These are phyloP conservation scores for Calliopum simillimum DNA, from an alignment of 2,888 invertebrate genomes.

Conservation along the genomic window DNA sequence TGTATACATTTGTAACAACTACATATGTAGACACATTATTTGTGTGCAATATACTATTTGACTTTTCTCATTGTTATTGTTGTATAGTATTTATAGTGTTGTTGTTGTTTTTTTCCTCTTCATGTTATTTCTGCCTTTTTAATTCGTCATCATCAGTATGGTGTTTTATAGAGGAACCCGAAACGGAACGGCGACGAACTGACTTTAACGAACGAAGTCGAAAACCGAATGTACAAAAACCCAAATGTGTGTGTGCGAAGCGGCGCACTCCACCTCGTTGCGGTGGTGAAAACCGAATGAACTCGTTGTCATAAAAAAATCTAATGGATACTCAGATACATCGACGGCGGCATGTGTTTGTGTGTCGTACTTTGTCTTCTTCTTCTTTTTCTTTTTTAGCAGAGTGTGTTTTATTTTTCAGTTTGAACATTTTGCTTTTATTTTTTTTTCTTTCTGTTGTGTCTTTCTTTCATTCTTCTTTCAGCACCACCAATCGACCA, in stretches of 20 bases:
- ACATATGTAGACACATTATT: constrained; percentile 2
- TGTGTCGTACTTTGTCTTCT: constrained; percentile 3
- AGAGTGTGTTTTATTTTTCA: too few relatives aligned
- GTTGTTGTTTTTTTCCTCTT: constrained; percentile 16
- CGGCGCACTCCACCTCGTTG: constrained; percentile 31
- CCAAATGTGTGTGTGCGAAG: constrained; percentile 4
- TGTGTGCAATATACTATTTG: constrained; percentile 12
- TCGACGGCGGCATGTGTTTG: constrained; percentile 10
- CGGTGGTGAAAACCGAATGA: constrained; percentile 36
- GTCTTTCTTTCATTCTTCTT: background rate
- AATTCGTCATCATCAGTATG: constrained; percentile 15
- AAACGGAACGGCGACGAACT: background rate
- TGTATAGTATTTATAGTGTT: constrained; percentile 23
- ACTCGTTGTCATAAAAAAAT: constrained; percentile 27
- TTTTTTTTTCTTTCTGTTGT: constrained; percentile 5
- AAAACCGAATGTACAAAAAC: background rate
- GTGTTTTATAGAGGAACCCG: background rate
- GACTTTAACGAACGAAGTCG: constrained; percentile 2
- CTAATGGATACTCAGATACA: constrained; percentile 22
- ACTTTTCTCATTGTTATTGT: constrained; percentile 10
- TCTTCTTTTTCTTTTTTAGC: background rate
- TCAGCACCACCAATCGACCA: background rate
- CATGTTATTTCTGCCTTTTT: constrained; percentile 17
- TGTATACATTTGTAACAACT: constrained; percentile 17
- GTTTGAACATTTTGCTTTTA: background rate